phyloP scores from a whole-genome alignment of 2,888 invertebrate species.

The Saturnia japonica region DNA sequence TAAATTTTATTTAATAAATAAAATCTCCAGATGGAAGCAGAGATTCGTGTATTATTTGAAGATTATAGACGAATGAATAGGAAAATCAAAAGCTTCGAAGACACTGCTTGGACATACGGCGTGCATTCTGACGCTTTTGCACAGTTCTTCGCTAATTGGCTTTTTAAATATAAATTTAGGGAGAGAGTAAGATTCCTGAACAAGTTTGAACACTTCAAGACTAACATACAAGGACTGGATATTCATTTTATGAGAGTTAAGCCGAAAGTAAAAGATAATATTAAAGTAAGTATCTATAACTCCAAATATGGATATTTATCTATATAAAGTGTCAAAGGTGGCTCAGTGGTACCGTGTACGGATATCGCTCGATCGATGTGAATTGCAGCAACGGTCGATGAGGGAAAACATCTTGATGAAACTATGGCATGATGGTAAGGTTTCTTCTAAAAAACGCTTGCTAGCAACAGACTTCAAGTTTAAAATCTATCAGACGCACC shows the following conservation, averaged over 20 bases:
- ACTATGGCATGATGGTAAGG: too few species aligned
- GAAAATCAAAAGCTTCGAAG: conserved; percentile 73
- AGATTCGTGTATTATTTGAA: conserved; percentile 79
- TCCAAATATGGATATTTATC: background rate
- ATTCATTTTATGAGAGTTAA: conserved; percentile 89
- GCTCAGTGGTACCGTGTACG: too few species aligned
- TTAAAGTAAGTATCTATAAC: conserved; percentile 45
- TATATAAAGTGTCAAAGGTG: background rate
- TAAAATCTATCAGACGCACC: too few species aligned
- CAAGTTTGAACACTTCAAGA: conserved; percentile 87
- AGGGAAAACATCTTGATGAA: too few species aligned
- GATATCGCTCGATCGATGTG: too few species aligned
- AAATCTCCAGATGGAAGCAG: conserved; percentile 72
- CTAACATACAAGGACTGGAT: conserved; percentile 86
- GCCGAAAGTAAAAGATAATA: conserved; percentile 63
- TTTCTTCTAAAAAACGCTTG: background rate
- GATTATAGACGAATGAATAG: conserved; percentile 59
- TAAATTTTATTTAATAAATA: background rate
- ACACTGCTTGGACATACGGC: conserved; percentile 89
- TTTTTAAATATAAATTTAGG: conserved; percentile 83
- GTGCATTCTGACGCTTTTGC: conserved; percentile 86
- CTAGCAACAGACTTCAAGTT: too few species aligned
- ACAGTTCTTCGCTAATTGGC: conserved; percentile 89
- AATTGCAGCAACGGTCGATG: too few species aligned
- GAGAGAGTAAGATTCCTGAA: conserved; percentile 85